A percentile compares a stretch with the other conserved stretches of the same genome.
Conservation (phyloP, 2,888 invertebrate genomes). For the Nemurella pictetii region DNA sequence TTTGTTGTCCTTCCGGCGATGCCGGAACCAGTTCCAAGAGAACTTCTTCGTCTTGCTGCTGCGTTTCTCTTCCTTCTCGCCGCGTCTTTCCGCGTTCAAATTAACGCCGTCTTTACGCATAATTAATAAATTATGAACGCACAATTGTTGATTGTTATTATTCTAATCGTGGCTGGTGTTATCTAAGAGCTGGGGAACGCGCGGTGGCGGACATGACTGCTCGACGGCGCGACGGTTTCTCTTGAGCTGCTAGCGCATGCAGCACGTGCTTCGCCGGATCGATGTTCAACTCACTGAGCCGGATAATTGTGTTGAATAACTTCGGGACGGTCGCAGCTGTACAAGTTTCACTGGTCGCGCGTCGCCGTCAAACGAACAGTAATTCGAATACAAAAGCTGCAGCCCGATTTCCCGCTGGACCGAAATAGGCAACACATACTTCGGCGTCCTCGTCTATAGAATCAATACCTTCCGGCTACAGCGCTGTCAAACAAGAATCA, state of each 20-base stretch:
- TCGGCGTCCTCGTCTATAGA: no score
- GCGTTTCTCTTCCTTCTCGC: constrained; percentile 2
- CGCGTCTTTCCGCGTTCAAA: constrained; percentile 3
- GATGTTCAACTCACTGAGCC: neutral
- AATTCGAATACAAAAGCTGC: neutral
- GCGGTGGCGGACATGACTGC: neutral
- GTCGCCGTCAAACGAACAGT: neutral
- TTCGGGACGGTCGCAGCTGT: neutral
- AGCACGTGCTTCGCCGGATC: neutral
- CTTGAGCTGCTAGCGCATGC: neutral
- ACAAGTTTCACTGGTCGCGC: neutral
- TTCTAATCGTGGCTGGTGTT: neutral
- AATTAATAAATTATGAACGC: neutral
- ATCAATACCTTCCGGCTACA: neutral
- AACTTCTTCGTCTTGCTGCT: constrained; percentile 14
- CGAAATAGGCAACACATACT: no score
- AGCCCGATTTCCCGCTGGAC: neutral
- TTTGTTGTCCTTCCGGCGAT: constrained; percentile 33
- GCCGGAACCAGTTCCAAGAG: constrained; percentile 33
- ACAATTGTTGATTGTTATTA: neutral
- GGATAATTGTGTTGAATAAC: constrained; percentile 14
- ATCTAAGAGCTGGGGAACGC: neutral
- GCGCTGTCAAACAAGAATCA: neutral
- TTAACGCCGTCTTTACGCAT: constrained; percentile 9
- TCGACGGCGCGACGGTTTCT: neutral